Evolutionary conservation across 2,797 vertebrate species (phyloP).

Genomic region (Oreochromis grahami): DNA sequence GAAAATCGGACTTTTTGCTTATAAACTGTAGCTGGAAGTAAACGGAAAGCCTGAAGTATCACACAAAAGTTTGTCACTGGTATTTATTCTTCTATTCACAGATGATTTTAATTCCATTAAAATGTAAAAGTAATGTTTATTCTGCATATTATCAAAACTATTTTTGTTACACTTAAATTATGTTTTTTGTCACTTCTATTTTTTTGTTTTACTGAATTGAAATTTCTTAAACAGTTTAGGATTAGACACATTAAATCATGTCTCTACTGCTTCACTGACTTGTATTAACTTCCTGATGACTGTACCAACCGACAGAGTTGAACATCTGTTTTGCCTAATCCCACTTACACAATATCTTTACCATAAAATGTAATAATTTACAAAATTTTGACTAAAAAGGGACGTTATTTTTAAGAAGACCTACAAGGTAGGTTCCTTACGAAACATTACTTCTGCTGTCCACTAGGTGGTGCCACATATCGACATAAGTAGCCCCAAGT

Average conservation of each 20-base stretch:
- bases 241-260: neutral
- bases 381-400: neutral
- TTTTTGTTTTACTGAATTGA: neutral
- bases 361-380: neutral
- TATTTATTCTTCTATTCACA: neutral
- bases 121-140: neutral
- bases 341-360: neutral
- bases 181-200: neutral
- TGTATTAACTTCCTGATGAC: neutral
- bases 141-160: neutral
- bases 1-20: neutral
- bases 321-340: neutral
- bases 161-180: neutral
- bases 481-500: neutral
- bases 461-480: slow-evolving; percentile 70
- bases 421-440: neutral
- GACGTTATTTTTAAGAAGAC: neutral
- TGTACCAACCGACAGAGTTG: neutral
- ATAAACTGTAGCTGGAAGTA: neutral
- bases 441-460: neutral
- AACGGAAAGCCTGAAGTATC: neutral
- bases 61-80: neutral
- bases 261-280: neutral
- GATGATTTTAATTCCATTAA: neutral
- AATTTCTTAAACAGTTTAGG: neutral